A percentile compares a stretch with the other conserved stretches of the same genome.
phyloP scores from a whole-genome alignment of 1,140 invertebrate genomes.

The Pararge aegeria region DNA sequence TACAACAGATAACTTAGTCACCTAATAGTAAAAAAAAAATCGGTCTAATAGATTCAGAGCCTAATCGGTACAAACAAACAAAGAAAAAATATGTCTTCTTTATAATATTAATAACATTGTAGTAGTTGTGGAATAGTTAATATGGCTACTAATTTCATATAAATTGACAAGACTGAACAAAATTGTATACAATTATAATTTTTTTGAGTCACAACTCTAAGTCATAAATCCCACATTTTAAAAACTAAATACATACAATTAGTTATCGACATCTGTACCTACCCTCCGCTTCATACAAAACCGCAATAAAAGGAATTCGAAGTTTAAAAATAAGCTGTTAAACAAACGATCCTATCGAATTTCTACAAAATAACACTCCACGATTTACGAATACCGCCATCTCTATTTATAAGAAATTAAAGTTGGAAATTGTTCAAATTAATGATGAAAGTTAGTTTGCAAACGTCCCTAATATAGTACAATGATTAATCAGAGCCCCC shows the following conservation, averaged over 20 bases:
- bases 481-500: constrained; percentile 41
- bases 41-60: too few relatives aligned
- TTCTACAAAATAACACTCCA: constrained; percentile 23
- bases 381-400: background rate
- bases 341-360: constrained; percentile 38
- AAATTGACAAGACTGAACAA: too few relatives aligned
- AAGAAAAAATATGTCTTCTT: too few relatives aligned
- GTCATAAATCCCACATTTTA: constrained; percentile 9
- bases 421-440: constrained; percentile 12
- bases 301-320: constrained; percentile 27
- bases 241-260: constrained; percentile 17
- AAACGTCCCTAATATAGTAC: constrained; percentile 26
- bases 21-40: too few relatives aligned
- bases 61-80: too few relatives aligned
- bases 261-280: constrained; percentile 22
- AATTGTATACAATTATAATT: too few relatives aligned
- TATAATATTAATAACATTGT: too few relatives aligned
- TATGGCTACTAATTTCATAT: too few relatives aligned
- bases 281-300: constrained; percentile 14
- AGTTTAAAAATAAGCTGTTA: constrained; percentile 40
- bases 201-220: background rate
- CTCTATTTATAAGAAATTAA: constrained; percentile 16
- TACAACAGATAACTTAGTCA: too few relatives aligned
- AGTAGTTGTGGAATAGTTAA: too few relatives aligned
- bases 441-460: constrained; percentile 7